Evolutionary conservation across 2,888 invertebrate species (phyloP).

Genomic region (Polymixis flavicincta): DNA sequence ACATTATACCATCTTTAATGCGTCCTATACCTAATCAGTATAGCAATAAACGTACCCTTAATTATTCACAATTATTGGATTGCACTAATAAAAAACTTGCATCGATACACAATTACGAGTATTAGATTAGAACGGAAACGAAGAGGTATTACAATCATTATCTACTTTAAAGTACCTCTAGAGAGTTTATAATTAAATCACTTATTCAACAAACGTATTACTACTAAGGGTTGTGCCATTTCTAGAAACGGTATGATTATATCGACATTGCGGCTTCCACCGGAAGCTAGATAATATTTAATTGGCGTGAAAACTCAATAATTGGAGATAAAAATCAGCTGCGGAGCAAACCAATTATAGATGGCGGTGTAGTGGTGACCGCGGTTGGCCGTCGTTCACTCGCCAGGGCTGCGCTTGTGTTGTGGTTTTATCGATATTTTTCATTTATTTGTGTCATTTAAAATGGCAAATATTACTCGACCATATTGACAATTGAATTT

Average conservation of each 20-base stretch:
- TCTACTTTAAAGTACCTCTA: constrained; percentile 32
- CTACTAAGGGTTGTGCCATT: constrained; percentile 66
- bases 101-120: background rate
- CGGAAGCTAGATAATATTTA: constrained; percentile 88
- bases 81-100: constrained; percentile 5
- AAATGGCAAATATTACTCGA: no score
- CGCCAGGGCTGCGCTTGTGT: constrained; percentile 67
- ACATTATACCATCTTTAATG: background rate
- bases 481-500: no score
- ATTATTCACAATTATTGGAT: background rate
- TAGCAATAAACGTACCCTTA: background rate
- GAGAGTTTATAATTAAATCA: constrained; percentile 63
- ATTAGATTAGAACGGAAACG: constrained; percentile 41
- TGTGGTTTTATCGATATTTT: constrained; percentile 41
- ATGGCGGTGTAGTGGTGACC: constrained; percentile 83
- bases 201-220: constrained; percentile 66
- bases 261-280: constrained; percentile 82
- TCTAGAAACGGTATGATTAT: constrained; percentile 74
- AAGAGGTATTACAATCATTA: constrained; percentile 26
- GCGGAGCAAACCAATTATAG: constrained; percentile 87
- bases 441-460: background rate
- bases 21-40: background rate
- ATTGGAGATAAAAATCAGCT: constrained; percentile 89
- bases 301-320: constrained; percentile 90
- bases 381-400: constrained; percentile 70